A percentile compares a stretch with the other conserved stretches of the same genome.
Evolutionary conservation across 2,113 vertebrate genomes (phyloP).

Genomic region (Athene cunicularia): DNA sequence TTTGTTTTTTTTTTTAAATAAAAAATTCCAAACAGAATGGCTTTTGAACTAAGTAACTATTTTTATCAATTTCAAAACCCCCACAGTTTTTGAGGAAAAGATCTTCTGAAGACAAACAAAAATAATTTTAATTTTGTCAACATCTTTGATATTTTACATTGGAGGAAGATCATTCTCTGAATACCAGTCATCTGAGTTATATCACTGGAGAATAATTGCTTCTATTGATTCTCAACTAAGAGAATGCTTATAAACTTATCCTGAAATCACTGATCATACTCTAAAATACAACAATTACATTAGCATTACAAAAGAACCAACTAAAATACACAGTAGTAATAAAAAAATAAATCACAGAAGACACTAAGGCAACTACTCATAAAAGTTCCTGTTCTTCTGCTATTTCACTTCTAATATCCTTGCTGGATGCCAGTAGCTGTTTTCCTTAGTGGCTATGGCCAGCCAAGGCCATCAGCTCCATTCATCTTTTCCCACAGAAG

Average conservation of each 20-base stretch:
- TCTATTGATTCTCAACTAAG: neutral
- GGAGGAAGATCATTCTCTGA: neutral
- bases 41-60: neutral
- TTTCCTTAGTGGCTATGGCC: neutral
- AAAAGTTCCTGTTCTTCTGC: neutral
- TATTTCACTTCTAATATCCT: neutral
- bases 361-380: neutral
- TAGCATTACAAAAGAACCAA: neutral
- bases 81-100: neutral
- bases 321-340: neutral
- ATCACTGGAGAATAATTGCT: neutral
- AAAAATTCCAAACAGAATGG: fast-evolving
- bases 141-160: neutral
- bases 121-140: neutral
- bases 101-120: neutral
- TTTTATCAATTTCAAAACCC: neutral
- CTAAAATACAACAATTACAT: neutral
- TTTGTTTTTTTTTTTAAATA: neutral
- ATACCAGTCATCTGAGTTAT: neutral
- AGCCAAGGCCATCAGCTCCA: neutral
- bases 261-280: neutral
- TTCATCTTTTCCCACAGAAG: neutral
- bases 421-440: neutral
- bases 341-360: neutral
- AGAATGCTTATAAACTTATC: neutral